Conservation (phyloP, 2,888 invertebrate genomes). For the Parnassius orleans region DNA sequence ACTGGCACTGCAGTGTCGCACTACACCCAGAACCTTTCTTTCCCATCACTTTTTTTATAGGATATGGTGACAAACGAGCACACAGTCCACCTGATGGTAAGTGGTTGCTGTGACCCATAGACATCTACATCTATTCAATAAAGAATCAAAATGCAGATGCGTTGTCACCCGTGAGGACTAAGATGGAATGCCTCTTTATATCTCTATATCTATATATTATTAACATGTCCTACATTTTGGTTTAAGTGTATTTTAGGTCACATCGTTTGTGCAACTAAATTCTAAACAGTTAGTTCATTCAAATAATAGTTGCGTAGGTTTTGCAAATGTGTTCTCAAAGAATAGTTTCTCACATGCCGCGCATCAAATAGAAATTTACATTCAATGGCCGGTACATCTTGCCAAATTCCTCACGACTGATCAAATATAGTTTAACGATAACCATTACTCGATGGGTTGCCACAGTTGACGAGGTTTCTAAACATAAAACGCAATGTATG, state of each 20-base stretch:
- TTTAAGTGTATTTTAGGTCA: background rate
- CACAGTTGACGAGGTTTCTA: background rate
- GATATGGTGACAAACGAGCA: no score
- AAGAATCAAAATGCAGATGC: no score
- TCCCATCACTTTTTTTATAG: no score
- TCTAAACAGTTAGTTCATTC: background rate
- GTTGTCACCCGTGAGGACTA: no score
- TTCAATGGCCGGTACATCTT: slow-evolving; percentile 10
- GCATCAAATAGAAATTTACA: slow-evolving; percentile 20
- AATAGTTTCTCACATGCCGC: slow-evolving; percentile 11
- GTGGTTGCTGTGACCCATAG: no score
- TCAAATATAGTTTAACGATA: slow-evolving; percentile 7
- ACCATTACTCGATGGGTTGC: background rate
- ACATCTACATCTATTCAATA: no score
- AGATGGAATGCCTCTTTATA: no score
- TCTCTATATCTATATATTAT: no score
- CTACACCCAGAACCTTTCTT: no score
- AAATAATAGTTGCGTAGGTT: slow-evolving; percentile 21
- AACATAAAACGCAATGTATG: slow-evolving; percentile 17
- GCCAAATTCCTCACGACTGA: slow-evolving; percentile 17
- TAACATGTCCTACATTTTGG: no score
- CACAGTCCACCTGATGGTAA: no score
- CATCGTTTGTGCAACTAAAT: background rate
- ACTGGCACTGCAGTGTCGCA: no score
- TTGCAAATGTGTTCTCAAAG: slow-evolving; percentile 5